These are phyloP conservation scores for Oxyteleia sp. DNA, from an alignment of 2,888 invertebrate genomes.

Conservation along the genomic window DNA sequence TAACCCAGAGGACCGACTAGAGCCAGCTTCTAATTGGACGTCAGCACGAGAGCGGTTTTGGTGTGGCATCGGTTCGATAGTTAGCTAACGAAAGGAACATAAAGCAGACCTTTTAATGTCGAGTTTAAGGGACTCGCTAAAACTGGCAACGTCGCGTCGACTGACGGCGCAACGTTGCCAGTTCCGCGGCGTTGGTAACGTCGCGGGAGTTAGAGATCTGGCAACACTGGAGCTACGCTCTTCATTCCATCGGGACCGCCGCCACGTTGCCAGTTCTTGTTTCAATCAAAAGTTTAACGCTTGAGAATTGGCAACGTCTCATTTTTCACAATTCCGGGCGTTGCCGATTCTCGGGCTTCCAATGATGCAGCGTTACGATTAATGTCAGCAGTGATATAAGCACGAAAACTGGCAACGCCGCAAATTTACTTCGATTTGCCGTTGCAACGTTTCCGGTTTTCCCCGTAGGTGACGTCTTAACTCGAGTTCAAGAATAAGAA, in stretches of 20 bases:
- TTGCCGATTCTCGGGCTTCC: constrained; percentile 6
- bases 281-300: constrained; percentile 31
- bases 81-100: too few relatives aligned
- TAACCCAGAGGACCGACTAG: too few relatives aligned
- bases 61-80: too few relatives aligned
- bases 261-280: constrained; percentile 31
- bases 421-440: neutral
- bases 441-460: constrained; percentile 26
- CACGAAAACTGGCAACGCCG: constrained; percentile 35
- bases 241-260: neutral
- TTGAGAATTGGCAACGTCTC: constrained; percentile 19
- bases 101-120: too few relatives aligned
- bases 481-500: constrained; percentile 53
- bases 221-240: neutral
- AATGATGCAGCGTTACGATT: constrained; percentile 18
- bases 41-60: too few relatives aligned
- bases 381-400: constrained; percentile 15
- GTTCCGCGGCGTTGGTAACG: neutral
- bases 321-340: neutral
- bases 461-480: constrained; percentile 37
- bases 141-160: constrained; percentile 15
- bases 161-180: constrained; percentile 1
- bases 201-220: neutral
- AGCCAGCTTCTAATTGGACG: too few relatives aligned
- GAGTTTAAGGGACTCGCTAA: constrained; percentile 21